phyloP scores from a whole-genome alignment of 2,113 vertebrate species.

The Psophia crepitans region DNA sequence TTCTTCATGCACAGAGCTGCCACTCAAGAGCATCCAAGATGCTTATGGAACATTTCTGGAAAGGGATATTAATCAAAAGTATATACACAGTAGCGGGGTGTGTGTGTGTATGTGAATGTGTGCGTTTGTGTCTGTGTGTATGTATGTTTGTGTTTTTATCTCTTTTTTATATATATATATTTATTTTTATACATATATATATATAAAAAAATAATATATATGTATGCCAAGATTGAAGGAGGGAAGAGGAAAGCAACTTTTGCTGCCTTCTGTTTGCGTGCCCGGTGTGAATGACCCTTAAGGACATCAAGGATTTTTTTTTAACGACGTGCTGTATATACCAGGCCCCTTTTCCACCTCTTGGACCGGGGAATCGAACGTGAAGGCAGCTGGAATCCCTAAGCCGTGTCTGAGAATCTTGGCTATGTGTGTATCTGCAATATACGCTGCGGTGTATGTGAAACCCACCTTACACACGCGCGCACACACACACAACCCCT shows the following conservation, averaged over 20 bases:
- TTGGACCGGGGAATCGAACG: background rate
- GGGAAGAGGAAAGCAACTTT: background rate
- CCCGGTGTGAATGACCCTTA: background rate
- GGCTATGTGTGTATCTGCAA: conserved; percentile 33
- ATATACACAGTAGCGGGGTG: conserved; percentile 53
- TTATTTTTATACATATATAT: conserved; percentile 61
- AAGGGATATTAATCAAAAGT: conserved; percentile 76
- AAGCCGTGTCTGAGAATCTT: conserved; percentile 15
- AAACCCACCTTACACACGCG: background rate
- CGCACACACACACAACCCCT: background rate
- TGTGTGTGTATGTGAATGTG: conserved; percentile 24
- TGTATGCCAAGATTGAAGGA: conserved; percentile 37
- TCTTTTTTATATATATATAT: conserved; percentile 66
- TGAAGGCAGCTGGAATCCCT: conserved; percentile 12
- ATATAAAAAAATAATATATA: conserved; percentile 54
- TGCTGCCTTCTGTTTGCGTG: conserved; percentile 13
- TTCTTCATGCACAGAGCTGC: conserved; percentile 69
- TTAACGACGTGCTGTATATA: background rate
- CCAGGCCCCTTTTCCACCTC: background rate
- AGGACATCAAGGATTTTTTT: background rate
- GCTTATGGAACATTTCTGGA: conserved; percentile 70
- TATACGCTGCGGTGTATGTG: conserved; percentile 38
- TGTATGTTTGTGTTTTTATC: conserved; percentile 3
- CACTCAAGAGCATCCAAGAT: conserved; percentile 70
- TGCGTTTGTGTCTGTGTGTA: background rate